Base-by-base conservation (phyloP, 2,888 invertebrate species). In the Athripsodes cinereus region DNA sequence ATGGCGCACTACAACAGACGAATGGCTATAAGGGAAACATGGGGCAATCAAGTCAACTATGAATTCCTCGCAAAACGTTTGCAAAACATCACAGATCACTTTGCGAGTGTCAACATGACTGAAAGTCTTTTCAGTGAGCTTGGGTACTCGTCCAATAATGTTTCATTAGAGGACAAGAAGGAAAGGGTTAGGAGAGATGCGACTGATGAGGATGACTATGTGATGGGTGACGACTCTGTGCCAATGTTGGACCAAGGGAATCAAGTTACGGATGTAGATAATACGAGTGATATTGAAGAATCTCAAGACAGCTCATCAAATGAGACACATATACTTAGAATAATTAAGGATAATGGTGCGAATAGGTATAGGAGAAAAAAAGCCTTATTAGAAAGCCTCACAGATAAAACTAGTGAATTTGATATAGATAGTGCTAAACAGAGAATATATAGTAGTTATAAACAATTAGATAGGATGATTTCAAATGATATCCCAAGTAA, bases 21-120 rank as follows among this genome's bases (percentile, higher is more conserved):
- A 49, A 66, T 70, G 44, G 85, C 86, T 0, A 87, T 90, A 52
- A 72, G 90, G 61, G 80, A 85, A 59, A 88, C 87, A 0, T 90
- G 89, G 90, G 90, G 82, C 0, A 78, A 75, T 56, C 72, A 76
- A 48, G 70, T 67, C 13, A 75, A 72, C 59, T 78, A 80, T 61
- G 68, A 71, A 57, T 63, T 50, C 16, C 53, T 64, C 31, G 48
- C 58, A 18, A 57, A 52, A 22, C 49, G 22, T 18, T 52, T 60
- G 13, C 22, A 56, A 31, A 60, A 62, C 26, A 49, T 62, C 31
- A 58, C 60, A 6, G 19, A 54, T 16, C 22, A 50, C 18, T 59
- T 59, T 16, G 40, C 35, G 5, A 57, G 52, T 31, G 21, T 61
- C 20, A 61, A 60, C 40, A 56, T 59, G 46, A 61, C 61, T 3